Base-by-base conservation (phyloP, 2,888 invertebrate genomes). In the Pyrgus malvae region DNA sequence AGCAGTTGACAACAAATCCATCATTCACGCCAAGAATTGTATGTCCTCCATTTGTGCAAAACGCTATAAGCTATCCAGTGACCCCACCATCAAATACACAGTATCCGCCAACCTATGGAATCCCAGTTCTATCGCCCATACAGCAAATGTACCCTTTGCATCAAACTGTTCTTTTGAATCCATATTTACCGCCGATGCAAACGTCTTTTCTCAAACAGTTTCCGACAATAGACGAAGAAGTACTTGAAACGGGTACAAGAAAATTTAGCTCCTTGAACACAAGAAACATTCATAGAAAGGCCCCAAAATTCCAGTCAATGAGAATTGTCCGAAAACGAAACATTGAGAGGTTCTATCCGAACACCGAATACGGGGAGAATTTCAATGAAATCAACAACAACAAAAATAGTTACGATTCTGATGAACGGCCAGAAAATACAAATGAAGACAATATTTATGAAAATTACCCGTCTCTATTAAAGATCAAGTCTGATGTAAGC, bases 301-400 rank as follows among this genome's bases (percentile, higher is more conserved):
- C 78, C 31, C 82, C 83, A 1, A 78, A 79, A 21, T 91, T 91
- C 58, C 90, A 89, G 64, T 91, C 91, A 0, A 91, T 91, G 91
- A 83, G 90, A 63, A 64, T 86, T 1, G 68, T 87, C 0, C 78
- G 80, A 60, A 91, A 90, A 61, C 68, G 91, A 12, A 90, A 88
- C 48, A 89, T 91, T 0, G 91, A 90, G 70, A 76, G 86, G 49
- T 91, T 90, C 55, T 91, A 91, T 61, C 91, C 91, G 1, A 90
- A 90, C 23, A 90, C 88, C 1, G 87, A 90, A 64, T 86, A 88
- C 55, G 83, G 87, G 23, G 85, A 90, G 42, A 87, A 88, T 63
- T 90, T 90, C 25, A 79, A 76, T 54, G 90, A 90, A 73, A 90
- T 91, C 7, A 89, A 90, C 51, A 90, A 89, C 56, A 86, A 88